Evolutionary conservation across 1,140 invertebrate genomes (phyloP), one percentile per base, ranked within the genome.

Genomic region (Brachionus rubens): DNA sequence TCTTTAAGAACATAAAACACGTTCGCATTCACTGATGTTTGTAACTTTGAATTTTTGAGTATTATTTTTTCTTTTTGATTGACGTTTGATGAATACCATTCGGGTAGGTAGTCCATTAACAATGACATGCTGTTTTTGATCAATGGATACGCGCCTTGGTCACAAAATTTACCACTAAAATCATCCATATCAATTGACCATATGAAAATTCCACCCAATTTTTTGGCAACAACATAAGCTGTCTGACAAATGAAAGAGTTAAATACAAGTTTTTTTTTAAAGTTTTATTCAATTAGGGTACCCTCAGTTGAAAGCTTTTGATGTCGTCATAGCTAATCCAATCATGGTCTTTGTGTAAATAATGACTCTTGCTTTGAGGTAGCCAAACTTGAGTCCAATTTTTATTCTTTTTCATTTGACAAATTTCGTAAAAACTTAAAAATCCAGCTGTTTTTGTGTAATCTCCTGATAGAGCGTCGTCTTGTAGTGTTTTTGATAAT

Each of bases 261-360:
- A n/a, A n/a, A n/a, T n/a, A n/a, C n/a, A n/a, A n/a, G n/a, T n/a
- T n/a, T n/a, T n/a, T n/a, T n/a, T n/a, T n/a, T n/a, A n/a, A n/a
- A n/a, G n/a, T n/a, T n/a, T n/a, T n/a, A n/a, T n/a, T n/a, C n/a
- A n/a, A n/a, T n/a, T n/a, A n/a, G n/a, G n/a, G 28, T 70, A 72
- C 72, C 33, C 72, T 54, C 12, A 54, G 30, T 41, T 75, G 72
- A 30, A 75, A 54, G 40, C 48, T 75, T 41, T 75, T 54, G 6
- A 56, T 89, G 80, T 95, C 92, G 81, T 96, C 93, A 81, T 93
- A 96, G 1, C 92, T 91, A 21, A 96, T 92, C 93, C 93, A 96
- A 83, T 94, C 92, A 82, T 93, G 91, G 24, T 88, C 91, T 78
- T 89, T 90, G 81, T 87, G 92, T 9, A 92, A 92, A 80, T 91